A percentile compares a stretch with the other conserved stretches of the same genome.
Conservation (phyloP, 2,888 invertebrate species). For the Lacanobia wlatinum region DNA sequence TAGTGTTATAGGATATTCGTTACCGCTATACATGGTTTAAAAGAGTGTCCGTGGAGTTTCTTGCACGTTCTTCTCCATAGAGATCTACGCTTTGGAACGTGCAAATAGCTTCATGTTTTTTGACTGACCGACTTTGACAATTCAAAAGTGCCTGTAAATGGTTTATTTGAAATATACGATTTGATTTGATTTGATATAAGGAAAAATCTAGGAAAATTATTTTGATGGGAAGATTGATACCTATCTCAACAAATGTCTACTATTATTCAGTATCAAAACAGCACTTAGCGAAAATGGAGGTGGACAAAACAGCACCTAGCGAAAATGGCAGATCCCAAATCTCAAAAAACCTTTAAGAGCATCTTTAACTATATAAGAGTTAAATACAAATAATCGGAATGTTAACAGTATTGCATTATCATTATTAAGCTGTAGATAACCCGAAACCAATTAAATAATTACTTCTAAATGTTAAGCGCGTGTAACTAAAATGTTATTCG, state of each 20-base stretch:
- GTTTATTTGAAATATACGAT: too few species aligned
- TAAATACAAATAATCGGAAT: constrained; percentile 17
- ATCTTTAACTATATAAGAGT: not conserved
- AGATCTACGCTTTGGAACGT: too few species aligned
- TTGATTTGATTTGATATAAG: too few species aligned
- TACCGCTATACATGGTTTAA: not conserved
- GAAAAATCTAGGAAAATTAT: not conserved
- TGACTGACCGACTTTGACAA: too few species aligned
- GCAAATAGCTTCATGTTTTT: too few species aligned
- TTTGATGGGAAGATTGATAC: not conserved
- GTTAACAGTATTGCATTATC: constrained; percentile 18
- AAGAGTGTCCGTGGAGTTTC: too few species aligned
- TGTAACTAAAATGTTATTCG: constrained; percentile 36
- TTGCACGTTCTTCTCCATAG: too few species aligned
- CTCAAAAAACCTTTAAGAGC: not conserved
- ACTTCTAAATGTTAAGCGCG: constrained; percentile 41
- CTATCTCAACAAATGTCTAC: not conserved
- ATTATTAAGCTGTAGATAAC: constrained; percentile 21
- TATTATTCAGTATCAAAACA: not conserved
- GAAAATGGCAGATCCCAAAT: not conserved
- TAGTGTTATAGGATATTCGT: constrained; percentile 1
- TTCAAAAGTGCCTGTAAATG: too few species aligned
- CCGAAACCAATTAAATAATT: constrained; percentile 39
- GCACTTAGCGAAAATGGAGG: too few species aligned
- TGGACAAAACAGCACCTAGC: not conserved